phyloP scores from a whole-genome alignment of 2,888 invertebrate species.

The Cecidostiba fungosa region DNA sequence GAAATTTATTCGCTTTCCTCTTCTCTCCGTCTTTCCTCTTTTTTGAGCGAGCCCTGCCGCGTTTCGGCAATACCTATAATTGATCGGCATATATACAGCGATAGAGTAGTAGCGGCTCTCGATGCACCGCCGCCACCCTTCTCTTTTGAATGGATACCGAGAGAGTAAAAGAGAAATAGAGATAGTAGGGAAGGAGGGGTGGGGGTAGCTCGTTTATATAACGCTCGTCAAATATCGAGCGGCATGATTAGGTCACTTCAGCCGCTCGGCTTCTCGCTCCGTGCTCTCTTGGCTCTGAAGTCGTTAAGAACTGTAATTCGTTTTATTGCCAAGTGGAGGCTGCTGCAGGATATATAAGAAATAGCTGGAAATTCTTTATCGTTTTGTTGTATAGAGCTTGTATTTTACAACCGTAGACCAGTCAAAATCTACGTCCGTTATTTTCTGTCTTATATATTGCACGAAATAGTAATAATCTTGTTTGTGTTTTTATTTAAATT shows the following conservation, averaged over 20 bases:
- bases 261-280: not conserved
- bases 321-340: constrained; percentile 61
- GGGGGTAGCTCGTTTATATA: constrained; percentile 34
- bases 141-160: not conserved
- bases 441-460: not conserved
- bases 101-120: not conserved
- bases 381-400: not conserved
- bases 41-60: constrained; percentile 6
- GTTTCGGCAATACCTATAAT: constrained; percentile 41
- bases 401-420: not conserved
- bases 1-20: not conserved
- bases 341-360: constrained; percentile 9
- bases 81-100: constrained; percentile 51
- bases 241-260: constrained; percentile 65
- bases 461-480: too few relatives aligned
- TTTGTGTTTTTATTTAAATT: too few relatives aligned
- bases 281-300: constrained; percentile 49
- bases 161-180: not conserved
- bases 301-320: constrained; percentile 66
- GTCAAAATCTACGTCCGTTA: not conserved
- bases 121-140: not conserved
- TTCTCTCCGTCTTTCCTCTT: not conserved
- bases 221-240: constrained; percentile 64
- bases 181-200: too few relatives aligned
- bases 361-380: constrained; percentile 45